Percentiles rank a stretch among this genome's conserved stretches.
phyloP scores from a whole-genome alignment of 1,140 invertebrate genomes.

The Papilio helenus region DNA sequence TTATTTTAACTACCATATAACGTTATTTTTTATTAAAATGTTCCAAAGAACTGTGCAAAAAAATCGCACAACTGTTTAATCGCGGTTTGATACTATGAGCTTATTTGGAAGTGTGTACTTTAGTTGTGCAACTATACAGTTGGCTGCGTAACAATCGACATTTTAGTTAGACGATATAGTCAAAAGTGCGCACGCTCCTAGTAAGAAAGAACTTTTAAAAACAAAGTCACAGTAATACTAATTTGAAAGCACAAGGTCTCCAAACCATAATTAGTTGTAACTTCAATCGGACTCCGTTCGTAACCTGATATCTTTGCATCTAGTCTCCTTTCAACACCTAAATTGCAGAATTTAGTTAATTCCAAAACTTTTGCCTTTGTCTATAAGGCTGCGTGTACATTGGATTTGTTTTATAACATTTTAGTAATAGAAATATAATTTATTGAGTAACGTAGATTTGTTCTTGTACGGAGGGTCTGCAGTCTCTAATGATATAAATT shows the following conservation, averaged over 20 bases:
- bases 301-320: constrained; percentile 25
- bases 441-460: background rate
- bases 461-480: too few species aligned
- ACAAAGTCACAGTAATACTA: background rate
- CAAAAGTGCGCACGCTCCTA: too few species aligned
- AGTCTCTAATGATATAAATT: background rate
- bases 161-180: too few species aligned
- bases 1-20: background rate
- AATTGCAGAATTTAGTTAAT: constrained; percentile 33
- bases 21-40: too few species aligned
- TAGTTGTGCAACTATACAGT: too few species aligned
- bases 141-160: too few species aligned
- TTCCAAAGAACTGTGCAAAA: too few species aligned
- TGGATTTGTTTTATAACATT: background rate
- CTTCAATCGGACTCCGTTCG: background rate
- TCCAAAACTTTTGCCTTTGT: constrained; percentile 24
- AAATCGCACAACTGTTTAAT: too few species aligned
- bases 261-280: constrained; percentile 23
- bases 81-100: too few species aligned
- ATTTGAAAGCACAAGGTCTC: background rate
- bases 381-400: background rate
- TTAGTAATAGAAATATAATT: background rate
- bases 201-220: background rate
- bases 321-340: constrained; percentile 26
- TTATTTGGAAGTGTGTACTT: too few species aligned